Base-by-base conservation (phyloP, 2,113 vertebrate genomes). In the Aegypius monachus region DNA sequence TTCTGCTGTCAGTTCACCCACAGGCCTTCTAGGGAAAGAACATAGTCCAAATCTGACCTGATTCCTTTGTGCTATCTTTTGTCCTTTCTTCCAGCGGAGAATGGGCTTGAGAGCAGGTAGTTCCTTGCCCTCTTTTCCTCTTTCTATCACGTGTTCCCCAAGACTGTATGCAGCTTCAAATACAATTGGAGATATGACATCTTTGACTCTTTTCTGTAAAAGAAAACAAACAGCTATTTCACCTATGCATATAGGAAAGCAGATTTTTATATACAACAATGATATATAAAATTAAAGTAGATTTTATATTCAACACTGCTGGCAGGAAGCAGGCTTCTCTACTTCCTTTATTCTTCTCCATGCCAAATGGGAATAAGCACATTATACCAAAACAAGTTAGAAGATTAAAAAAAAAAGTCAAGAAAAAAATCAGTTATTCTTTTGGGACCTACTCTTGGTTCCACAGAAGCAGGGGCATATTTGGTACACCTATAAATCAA, bases 21-120 rank as follows among this genome's bases (percentile, higher is more conserved):
- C 31, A 66, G 36, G 16, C 14, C n/a, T 73, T 59, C 53, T 16
- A 77, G 9, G 7, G 61, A 86, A 88, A 58, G 31, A 73, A 73
- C 4, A 11, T 2, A 53, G 16, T 68, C 19, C 42, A 59, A 79
- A 61, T 29, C 97, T 98, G 92, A 99, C 99, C 99, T 99, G 99
- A 93, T 99, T 99, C 95, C 97, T 99, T 47, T 98, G 98, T 13
- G 99, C 98, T 25, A 99, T 99, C 98, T 98, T 99, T 20, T 98
- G 98, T 92, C 99, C 99, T 96, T 99, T 99, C 81, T 98, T 99
- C 99, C 99, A 99, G 82, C 99, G 99, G 32, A 99, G 98, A 94
- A 99, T 95, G 0, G 99, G 99, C 7, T 98, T 98, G 81, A 99
- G 99, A 3, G 98, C 90, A 5, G 99, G 98, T 61, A 99, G 98